phyloP scores from a whole-genome alignment of 2,113 vertebrate species.

The Crocuta crocuta region DNA sequence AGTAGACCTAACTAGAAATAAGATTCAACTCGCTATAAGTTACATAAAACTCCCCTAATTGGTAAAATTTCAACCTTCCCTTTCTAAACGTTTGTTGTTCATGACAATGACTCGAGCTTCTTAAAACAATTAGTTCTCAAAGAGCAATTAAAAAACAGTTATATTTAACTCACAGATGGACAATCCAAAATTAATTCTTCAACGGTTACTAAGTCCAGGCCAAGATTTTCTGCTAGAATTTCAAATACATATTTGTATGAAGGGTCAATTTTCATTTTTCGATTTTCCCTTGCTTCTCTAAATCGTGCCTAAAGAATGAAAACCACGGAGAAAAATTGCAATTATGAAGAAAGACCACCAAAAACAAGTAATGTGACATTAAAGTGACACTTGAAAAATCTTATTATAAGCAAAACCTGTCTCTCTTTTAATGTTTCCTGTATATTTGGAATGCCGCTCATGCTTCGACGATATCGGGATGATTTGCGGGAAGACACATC shows the following conservation, averaged over 20 bases:
- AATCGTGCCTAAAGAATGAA: constrained; percentile 85
- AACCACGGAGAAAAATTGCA: neutral
- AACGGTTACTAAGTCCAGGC: constrained; percentile 82
- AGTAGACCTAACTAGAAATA: constrained; percentile 16
- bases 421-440: constrained; percentile 86
- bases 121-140: neutral
- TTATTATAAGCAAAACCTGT: constrained; percentile 79
- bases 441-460: constrained; percentile 75
- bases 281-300: constrained; percentile 86
- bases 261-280: constrained; percentile 85
- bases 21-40: neutral
- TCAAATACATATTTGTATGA: constrained; percentile 90
- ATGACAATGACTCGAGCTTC: neutral
- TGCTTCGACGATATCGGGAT: constrained; percentile 72
- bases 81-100: neutral
- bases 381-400: neutral
- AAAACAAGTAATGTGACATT: neutral
- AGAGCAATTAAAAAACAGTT: constrained; percentile 24
- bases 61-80: neutral
- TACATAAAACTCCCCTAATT: neutral
- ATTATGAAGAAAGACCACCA: neutral
- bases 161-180: constrained; percentile 87
- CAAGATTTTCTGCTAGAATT: constrained; percentile 85
- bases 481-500: neutral
- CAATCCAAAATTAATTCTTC: constrained; percentile 92